Evolutionary conservation across 2,888 invertebrate species (phyloP).

Genomic region (Endomychus coccineus): DNA sequence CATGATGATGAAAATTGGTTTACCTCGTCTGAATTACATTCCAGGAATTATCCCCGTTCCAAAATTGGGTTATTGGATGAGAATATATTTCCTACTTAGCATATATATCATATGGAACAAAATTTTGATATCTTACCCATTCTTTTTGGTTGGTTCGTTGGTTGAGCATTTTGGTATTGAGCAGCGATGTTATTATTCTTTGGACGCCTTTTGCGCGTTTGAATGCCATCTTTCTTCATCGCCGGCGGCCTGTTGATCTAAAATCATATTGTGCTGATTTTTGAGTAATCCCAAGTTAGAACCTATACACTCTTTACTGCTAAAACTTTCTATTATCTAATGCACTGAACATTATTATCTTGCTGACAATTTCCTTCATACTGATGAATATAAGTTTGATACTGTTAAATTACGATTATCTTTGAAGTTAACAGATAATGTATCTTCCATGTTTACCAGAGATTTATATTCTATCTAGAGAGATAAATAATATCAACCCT

Average conservation of each 20-base stretch:
- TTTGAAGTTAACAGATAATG: slow-evolving; percentile 31
- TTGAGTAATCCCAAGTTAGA: too few relatives aligned
- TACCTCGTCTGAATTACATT: too few relatives aligned
- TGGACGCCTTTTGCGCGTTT: slow-evolving; percentile 91
- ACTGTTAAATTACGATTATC: slow-evolving; percentile 26
- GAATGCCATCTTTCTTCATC: slow-evolving; percentile 99
- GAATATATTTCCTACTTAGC: too few relatives aligned
- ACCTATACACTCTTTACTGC: too few relatives aligned
- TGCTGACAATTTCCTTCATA: slow-evolving; percentile 11
- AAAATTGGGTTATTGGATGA: too few relatives aligned
- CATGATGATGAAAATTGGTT: too few relatives aligned
- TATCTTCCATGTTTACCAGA: slow-evolving; percentile 37
- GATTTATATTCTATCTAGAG: slow-evolving; percentile 28
- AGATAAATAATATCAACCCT: slow-evolving; percentile 27
- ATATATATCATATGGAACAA: too few relatives aligned
- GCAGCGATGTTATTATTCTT: too few relatives aligned
- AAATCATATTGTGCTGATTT: slow-evolving; percentile 8
- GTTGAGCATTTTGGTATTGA: too few relatives aligned
- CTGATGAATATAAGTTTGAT: slow-evolving; percentile 13
- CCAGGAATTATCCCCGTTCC: too few relatives aligned
- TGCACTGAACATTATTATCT: background rate
- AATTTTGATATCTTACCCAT: too few relatives aligned
- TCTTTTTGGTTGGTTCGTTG: too few relatives aligned
- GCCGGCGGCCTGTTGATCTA: slow-evolving; percentile 91
- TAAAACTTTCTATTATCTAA: background rate